phyloP scores from a whole-genome alignment of 2,797 vertebrate species.

The Schizopygopsis pylzovi region DNA sequence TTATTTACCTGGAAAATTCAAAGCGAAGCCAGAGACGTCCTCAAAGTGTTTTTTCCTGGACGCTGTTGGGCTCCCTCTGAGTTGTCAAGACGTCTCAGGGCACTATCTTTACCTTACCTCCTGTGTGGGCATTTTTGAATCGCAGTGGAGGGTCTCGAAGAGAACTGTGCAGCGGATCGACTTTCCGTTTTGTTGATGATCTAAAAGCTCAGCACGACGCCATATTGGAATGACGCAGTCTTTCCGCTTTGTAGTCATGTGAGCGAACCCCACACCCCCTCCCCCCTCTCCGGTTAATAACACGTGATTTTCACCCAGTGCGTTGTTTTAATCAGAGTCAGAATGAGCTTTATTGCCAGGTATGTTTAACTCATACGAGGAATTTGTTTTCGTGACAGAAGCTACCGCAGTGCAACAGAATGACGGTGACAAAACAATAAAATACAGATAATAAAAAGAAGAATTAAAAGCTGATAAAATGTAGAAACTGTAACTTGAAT shows the following conservation, averaged over 20 bases:
- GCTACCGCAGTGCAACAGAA: too few species aligned
- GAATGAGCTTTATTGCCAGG: too few species aligned
- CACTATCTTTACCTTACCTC: conserved; percentile 3
- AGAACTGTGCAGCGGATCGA: background rate
- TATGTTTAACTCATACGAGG: too few species aligned
- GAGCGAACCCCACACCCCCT: background rate
- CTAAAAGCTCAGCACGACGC: conserved; percentile 43
- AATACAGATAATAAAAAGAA: too few species aligned
- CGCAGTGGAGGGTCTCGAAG: background rate
- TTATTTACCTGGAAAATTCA: conserved; percentile 38
- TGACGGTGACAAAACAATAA: too few species aligned
- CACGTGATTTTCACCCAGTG: background rate
- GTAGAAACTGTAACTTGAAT: too few species aligned
- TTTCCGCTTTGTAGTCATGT: conserved; percentile 35
- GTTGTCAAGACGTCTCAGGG: background rate
- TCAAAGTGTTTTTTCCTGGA: background rate
- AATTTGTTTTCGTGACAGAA: too few species aligned
- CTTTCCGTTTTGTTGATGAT: conserved; percentile 6
- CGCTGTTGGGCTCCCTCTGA: background rate
- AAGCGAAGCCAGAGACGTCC: background rate
- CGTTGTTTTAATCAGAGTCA: background rate
- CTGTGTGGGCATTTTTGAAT: conserved; percentile 36
- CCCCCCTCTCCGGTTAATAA: background rate
- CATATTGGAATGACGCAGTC: conserved; percentile 53
- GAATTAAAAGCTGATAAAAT: too few species aligned